Evolutionary conservation across 2,888 invertebrate species (phyloP), one percentile per base, ranked within the genome.

Genomic region (Amiota minor): DNA sequence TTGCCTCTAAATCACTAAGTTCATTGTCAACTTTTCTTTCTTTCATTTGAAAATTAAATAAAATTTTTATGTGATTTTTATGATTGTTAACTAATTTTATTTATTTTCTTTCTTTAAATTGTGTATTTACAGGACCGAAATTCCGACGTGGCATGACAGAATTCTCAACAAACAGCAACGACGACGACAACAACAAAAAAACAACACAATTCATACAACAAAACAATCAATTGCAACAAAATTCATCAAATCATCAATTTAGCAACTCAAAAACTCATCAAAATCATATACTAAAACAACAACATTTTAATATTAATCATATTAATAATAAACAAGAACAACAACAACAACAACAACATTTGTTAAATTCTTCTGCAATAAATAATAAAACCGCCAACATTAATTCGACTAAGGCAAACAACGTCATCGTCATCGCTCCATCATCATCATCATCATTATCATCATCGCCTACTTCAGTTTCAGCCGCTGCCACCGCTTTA

Each of bases 61-160:
- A 35, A 35, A 35, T 6, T 35, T 35, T 35, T 35, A 35, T 53
- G 14, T 53, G 12, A 8, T 8, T 62, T 14, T 62, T 14, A 23
- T 23, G 23, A 12, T 16, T 35, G 4, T 35, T 14, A 70, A 70
- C 16, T 65, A 62, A 72, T 64, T 47, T 65, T 3, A 65, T 65
- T 47, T 64, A 9, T 74, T 20, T 62, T 6, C 16, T 16, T 61
- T 23, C n/a, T 71, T 77, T 18, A 74, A 69, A 47, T 74, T n/a
- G n/a, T n/a, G n/a, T n/a, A 10, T 56, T 83, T 87, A 74, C 84
- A 90, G 90, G 89, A 87, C 81, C 84, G 80, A 88, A 89, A 87
- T 83, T 87, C 86, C 88, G 87, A 87, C 89, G 90, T 89, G 90
- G 90, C 86, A 90, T 90, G 90, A 90, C 90, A 87, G 90, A 90